Evolutionary conservation across 2,888 invertebrate species (phyloP), one percentile per base, ranked within the genome.

Genomic region (Standfussiana lucernea): DNA sequence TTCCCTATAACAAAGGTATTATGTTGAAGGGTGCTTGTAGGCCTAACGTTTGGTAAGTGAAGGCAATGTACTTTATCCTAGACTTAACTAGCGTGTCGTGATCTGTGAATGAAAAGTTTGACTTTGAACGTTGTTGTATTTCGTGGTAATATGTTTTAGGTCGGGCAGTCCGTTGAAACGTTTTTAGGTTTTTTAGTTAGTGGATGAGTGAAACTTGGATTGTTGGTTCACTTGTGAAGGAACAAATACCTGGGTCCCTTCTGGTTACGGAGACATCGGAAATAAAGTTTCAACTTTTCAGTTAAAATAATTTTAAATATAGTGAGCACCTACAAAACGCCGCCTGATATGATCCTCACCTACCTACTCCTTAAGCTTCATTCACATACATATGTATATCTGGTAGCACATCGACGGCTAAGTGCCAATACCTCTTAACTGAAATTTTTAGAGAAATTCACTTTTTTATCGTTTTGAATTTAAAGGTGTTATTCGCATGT

Each of bases 1-100:
- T 86, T 82, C 70, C 66, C 78, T 86, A 74, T 71, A 86, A 86
- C 77, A 84, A 77, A 86, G 81, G 80, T 83, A 79, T 83, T 75
- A 77, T 77, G 73, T 72, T 88, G 42, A 81, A 86, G 77, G 65
- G 79, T 79, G 32, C 79, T 86, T 75, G 77, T 72, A 80, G 71
- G 75, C 75, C 68, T 59, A 80, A 69, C 59, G 79, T 75, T 84
- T 76, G 67, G 67, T 15, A 73, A 83, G 71, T 66, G 42, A 73
- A 73, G 79, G 72, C 13, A 78, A 75, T 74, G 75, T 62, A 69
- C 86, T 61, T 37, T 37, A 62, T 45, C 32, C 13, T 59, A 64
- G 68, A 62, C 50, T 62, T 68, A 40, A 72, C 61, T 40, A 35
- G 32, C 56, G 40, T 82, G 50, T 50, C 37, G 11, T 37, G 45